Percentiles rank a stretch among this genome's conserved stretches.
phyloP scores from a whole-genome alignment of 2,113 vertebrate genomes.

The Brienomyrus longianalis region DNA sequence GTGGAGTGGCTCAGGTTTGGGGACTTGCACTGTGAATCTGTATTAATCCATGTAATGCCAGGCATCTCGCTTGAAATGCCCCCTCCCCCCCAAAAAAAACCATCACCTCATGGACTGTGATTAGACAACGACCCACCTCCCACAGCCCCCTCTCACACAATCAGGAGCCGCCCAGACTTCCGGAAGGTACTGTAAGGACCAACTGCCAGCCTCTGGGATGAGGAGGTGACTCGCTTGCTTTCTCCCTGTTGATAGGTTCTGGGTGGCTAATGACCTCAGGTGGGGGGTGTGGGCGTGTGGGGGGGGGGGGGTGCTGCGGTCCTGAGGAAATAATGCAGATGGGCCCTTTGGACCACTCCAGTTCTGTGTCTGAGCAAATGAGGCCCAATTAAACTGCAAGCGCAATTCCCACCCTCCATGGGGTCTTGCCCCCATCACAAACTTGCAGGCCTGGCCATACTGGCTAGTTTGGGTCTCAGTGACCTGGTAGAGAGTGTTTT shows the following conservation, averaged over 20 bases:
- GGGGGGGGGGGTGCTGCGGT: background rate
- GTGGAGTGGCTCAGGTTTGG: constrained; percentile 46
- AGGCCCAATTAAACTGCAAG: constrained; percentile 66
- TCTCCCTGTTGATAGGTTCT: constrained; percentile 11
- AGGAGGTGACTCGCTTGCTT: background rate
- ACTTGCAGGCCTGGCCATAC: constrained; percentile 31
- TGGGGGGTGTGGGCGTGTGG: constrained; percentile 24
- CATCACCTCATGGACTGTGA: constrained; percentile 48
- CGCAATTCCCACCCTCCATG: constrained; percentile 46
- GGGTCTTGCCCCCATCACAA: constrained; percentile 45
- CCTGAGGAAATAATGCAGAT: constrained; percentile 18
- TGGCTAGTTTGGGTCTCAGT: background rate
- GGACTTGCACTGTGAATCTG: constrained; percentile 64
- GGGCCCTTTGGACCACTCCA: constrained; percentile 57
- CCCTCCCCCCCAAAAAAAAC: background rate
- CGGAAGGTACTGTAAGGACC: background rate
- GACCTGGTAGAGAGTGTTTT: background rate
- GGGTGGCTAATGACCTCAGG: constrained; percentile 17
- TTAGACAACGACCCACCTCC: constrained; percentile 54
- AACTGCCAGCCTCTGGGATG: background rate
- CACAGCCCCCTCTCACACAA: background rate
- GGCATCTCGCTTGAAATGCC: constrained; percentile 67
- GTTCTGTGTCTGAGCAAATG: constrained; percentile 62
- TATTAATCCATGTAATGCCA: constrained; percentile 74
- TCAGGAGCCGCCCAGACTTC: background rate